A percentile compares a stretch with the other conserved stretches of the same genome.
Conservation (phyloP, 2,888 invertebrate genomes). For the Leucophenga montana region DNA sequence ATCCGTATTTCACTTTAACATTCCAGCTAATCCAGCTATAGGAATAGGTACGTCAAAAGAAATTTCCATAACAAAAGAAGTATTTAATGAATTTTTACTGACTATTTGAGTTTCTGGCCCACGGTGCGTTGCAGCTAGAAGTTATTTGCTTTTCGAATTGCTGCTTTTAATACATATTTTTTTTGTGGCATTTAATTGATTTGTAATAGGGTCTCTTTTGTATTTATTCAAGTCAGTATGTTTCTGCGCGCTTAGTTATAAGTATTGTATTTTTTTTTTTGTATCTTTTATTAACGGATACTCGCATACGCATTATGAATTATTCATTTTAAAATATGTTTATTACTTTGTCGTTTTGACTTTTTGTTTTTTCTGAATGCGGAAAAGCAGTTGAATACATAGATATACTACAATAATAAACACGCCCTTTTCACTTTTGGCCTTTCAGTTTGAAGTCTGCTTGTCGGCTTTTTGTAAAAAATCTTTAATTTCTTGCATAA, state of each 20-base stretch:
- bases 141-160: neutral
- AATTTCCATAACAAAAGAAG: too few relatives aligned
- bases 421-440: slow-evolving; percentile 41
- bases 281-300: slow-evolving; percentile 62
- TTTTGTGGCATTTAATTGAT: slow-evolving; percentile 60
- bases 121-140: too few relatives aligned
- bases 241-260: slow-evolving; percentile 34
- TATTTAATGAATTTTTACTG: too few relatives aligned
- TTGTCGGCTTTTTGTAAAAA: slow-evolving; percentile 24
- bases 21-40: too few relatives aligned
- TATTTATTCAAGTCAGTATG: slow-evolving; percentile 22
- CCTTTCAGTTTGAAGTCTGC: slow-evolving; percentile 7
- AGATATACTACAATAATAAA: slow-evolving; percentile 13
- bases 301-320: slow-evolving; percentile 57
- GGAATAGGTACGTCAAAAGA: too few relatives aligned
- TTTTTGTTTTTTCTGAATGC: slow-evolving; percentile 38
- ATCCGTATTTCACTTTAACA: too few relatives aligned
- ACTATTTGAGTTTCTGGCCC: too few relatives aligned
- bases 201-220: slow-evolving; percentile 54
- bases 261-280: slow-evolving; percentile 31
- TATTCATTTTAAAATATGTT: slow-evolving; percentile 48
- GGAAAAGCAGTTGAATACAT: slow-evolving; percentile 28
- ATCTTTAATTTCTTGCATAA: slow-evolving; percentile 31
- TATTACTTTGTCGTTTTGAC: slow-evolving; percentile 38
- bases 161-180: slow-evolving; percentile 5